Percentiles rank a stretch among this genome's conserved stretches.
phyloP scores from a whole-genome alignment of 2,113 vertebrate genomes.

The Lophius piscatorius region DNA sequence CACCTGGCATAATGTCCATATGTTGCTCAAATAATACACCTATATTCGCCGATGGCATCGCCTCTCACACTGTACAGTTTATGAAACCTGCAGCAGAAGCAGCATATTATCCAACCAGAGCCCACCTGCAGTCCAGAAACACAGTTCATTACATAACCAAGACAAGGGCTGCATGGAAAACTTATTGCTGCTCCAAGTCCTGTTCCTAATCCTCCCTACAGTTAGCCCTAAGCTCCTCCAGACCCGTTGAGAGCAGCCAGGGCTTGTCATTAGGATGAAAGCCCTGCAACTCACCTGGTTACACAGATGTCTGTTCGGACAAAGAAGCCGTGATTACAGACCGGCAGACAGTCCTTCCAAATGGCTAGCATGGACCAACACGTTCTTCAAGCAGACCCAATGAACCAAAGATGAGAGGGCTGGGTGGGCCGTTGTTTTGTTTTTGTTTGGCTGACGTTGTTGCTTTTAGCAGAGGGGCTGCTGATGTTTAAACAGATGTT shows the following conservation, averaged over 20 bases:
- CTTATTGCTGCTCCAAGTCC: conserved; percentile 39
- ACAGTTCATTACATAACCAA: conserved; percentile 51
- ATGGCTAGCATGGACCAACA: conserved; percentile 36
- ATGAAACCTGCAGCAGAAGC: conserved; percentile 1
- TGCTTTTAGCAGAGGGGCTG: background rate
- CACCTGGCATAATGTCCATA: conserved; percentile 42
- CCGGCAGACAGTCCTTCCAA: conserved; percentile 20
- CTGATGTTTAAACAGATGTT: conserved; percentile 55
- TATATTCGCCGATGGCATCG: background rate
- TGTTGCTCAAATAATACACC: conserved; percentile 10
- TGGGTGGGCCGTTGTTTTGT: conserved; percentile 7
- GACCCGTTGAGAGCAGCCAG: conserved; percentile 60
- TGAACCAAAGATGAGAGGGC: conserved; percentile 45
- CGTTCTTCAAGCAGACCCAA: conserved; percentile 18
- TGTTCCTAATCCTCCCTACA: conserved; percentile 55
- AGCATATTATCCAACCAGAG: background rate
- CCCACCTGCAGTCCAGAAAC: conserved; percentile 7
- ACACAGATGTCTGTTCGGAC: conserved; percentile 64
- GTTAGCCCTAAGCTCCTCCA: conserved; percentile 58
- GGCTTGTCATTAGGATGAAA: conserved; percentile 77
- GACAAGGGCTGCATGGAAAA: conserved; percentile 50
- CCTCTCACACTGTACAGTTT: background rate
- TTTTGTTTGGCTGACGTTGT: conserved; percentile 42
- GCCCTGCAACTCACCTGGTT: conserved; percentile 68
- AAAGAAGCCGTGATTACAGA: conserved; percentile 68